Conservation (phyloP, 2,888 invertebrate genomes). For the Erebia aethiops region DNA sequence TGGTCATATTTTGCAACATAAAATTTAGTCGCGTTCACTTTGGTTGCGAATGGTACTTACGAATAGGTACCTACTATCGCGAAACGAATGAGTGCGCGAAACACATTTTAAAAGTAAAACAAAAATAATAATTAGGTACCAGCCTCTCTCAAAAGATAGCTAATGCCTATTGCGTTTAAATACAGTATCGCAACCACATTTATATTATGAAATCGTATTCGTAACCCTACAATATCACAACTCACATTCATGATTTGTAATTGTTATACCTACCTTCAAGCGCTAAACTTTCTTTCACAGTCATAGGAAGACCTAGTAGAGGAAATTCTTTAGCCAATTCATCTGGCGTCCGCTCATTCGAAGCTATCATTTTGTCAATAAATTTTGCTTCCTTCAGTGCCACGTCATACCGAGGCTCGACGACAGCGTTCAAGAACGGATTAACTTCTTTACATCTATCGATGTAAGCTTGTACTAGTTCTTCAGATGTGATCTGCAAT, state of each 20-base stretch:
- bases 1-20: too few species aligned
- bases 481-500: conserved; percentile 86
- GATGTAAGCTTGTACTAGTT: conserved; percentile 88
- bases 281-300: conserved; percentile 91
- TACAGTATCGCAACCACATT: too few species aligned
- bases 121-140: too few species aligned
- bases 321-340: conserved; percentile 87
- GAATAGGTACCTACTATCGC: too few species aligned
- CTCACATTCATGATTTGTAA: not conserved
- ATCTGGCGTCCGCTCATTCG: conserved; percentile 79
- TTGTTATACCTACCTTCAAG: conserved; percentile 87
- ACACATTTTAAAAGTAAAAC: too few species aligned
- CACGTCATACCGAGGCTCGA: conserved; percentile 89
- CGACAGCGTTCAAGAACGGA: conserved; percentile 89
- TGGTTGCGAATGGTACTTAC: too few species aligned
- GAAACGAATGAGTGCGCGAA: too few species aligned
- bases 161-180: too few species aligned
- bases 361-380: conserved; percentile 86
- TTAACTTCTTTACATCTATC: conserved; percentile 90
- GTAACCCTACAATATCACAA: too few species aligned
- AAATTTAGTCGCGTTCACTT: too few species aligned
- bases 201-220: too few species aligned
- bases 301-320: conserved; percentile 91
- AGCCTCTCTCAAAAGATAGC: too few species aligned
- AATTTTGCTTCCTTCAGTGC: conserved; percentile 89